A percentile compares a stretch with the other conserved stretches of the same genome.
Evolutionary conservation across 2,113 vertebrate species (phyloP).

Genomic region (Xenopus borealis): DNA sequence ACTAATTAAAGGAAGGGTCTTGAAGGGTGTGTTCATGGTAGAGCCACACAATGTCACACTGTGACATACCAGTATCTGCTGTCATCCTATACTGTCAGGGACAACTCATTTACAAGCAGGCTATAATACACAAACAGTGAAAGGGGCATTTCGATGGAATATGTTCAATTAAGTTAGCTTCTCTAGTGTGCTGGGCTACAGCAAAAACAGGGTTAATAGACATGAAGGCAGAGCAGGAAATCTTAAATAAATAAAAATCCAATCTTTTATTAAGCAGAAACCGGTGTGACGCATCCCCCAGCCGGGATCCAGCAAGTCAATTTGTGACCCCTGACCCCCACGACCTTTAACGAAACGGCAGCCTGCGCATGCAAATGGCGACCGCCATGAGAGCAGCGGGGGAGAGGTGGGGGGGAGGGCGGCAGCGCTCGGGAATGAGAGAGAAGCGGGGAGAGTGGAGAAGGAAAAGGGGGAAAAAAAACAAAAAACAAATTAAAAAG

Average conservation of each 20-base stretch:
- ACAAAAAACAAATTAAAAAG: constrained; percentile 95
- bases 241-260: constrained; percentile 58
- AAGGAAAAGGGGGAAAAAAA: constrained; percentile 49
- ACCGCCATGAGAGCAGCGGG: constrained; percentile 42
- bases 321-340: constrained; percentile 96
- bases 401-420: constrained; percentile 36
- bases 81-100: not conserved
- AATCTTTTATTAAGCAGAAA: constrained; percentile 73
- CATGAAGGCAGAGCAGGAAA: constrained; percentile 40
- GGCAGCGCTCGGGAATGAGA: constrained; percentile 26
- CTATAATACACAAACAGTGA: constrained; percentile 1
- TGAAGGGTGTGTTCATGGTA: constrained; percentile 1
- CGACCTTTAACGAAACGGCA: constrained; percentile 80
- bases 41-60: not conserved
- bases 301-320: constrained; percentile 77
- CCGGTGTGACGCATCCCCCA: constrained; percentile 69
- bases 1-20: constrained; percentile 32
- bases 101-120: not conserved
- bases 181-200: not conserved
- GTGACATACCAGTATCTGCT: not conserved
- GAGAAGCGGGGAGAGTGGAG: constrained; percentile 34
- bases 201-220: constrained; percentile 27
- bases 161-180: not conserved
- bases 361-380: constrained; percentile 76
- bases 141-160: not conserved